Evolutionary conservation across 2,797 vertebrate genomes (phyloP), one percentile per base, ranked within the genome.

Genomic region (Pterois miles): DNA sequence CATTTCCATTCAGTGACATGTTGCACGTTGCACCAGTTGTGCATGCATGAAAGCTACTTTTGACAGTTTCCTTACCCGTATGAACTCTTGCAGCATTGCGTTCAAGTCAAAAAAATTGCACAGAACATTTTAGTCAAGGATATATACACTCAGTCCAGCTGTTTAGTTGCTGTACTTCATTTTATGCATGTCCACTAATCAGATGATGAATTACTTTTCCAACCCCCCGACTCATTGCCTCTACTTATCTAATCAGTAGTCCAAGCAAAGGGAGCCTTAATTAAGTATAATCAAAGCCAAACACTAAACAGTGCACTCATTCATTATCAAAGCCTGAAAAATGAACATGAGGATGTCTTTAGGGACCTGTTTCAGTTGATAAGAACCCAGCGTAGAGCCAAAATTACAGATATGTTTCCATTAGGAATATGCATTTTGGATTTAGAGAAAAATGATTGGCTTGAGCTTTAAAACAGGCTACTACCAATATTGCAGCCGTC

Each of bases 1-100:
- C 90, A 91, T 93, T 94, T 93, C 92, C 91, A 93, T 83, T 79
- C 74, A 74, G 76, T 84, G 60, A 88, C 76, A 90, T 86, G 91
- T 71, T 80, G 82, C 85, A 80, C 43, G 52, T 86, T 71, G 70
- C 62, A 72, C 62, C 67, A 23, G 62, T 53, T 74, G 66, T 64
- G 60, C 50, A 76, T 58, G 62, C 69, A 76, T 48, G 36, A 78
- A 81, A 80, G 64, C 65, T 22, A 4, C 16, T 67, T 80, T 43
- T 75, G 73, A 81, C 75, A 65, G 52, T 71, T 71, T 69, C 54
- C 29, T 72, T 29, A 38, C 56, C 36, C 60, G 20, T n/a, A 16
- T 62, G 25, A 54, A 50, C 48, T 33, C 65, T 11, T 56, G 29
- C n/a, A 65, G 36, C 18, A 23, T 13, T 62, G 34, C 11, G 3